These are phyloP conservation scores for Spea bombifrons DNA, from an alignment of 2,113 vertebrate genomes.

Conservation along the genomic window DNA sequence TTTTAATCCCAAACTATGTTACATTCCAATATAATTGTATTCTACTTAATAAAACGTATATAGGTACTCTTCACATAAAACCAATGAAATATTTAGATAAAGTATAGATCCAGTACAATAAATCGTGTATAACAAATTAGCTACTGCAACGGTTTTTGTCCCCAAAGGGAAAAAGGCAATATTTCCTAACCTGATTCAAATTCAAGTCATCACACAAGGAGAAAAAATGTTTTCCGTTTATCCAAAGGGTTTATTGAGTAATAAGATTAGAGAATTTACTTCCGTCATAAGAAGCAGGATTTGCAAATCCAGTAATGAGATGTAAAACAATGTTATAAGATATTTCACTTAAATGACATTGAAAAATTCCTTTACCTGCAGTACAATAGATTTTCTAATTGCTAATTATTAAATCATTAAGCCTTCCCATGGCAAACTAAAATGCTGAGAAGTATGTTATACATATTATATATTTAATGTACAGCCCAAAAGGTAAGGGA, in stretches of 20 bases:
- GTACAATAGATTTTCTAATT: too few relatives aligned
- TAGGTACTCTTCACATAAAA: neutral
- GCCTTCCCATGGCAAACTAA: too few relatives aligned
- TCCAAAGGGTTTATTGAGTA: constrained; percentile 26
- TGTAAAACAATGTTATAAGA: neutral
- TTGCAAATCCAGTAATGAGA: constrained; percentile 7
- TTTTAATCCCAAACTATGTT: neutral
- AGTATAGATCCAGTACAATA: neutral
- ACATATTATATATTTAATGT: too few relatives aligned
- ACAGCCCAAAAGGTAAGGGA: too few relatives aligned
- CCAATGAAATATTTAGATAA: neutral
- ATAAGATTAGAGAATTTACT: constrained; percentile 3
- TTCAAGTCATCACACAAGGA: neutral
- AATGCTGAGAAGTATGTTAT: too few relatives aligned
- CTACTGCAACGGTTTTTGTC: neutral
- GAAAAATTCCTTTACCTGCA: too few relatives aligned
- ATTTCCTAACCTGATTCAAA: constrained; percentile 2
- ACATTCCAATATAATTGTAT: neutral
- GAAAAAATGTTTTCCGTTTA: constrained; percentile 16
- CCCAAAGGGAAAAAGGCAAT: constrained; percentile 7
- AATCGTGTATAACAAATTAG: neutral
- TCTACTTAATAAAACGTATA: neutral
- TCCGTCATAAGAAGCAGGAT: neutral
- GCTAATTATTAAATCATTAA: too few relatives aligned
- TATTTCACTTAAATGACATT: neutral